Conservation (phyloP, 2,113 vertebrate genomes). For the Ondatra zibethicus region DNA sequence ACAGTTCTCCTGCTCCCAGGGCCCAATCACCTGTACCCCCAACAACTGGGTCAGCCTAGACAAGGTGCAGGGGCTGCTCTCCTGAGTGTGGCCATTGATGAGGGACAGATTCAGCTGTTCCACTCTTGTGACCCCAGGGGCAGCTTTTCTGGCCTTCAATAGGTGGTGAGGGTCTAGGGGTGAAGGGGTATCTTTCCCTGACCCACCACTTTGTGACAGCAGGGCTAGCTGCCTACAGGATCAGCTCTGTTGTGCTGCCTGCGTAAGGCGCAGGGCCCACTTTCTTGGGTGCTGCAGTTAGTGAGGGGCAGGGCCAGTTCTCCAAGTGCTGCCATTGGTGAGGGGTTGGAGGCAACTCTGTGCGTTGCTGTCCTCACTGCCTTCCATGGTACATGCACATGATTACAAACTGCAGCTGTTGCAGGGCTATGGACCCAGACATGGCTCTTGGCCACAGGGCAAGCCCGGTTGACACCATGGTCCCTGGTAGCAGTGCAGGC, state of each 20-base stretch:
- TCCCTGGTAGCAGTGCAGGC: too few relatives aligned
- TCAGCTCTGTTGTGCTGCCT: background rate
- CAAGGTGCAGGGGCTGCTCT: background rate
- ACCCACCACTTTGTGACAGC: background rate
- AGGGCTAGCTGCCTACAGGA: background rate
- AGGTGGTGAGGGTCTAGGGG: background rate
- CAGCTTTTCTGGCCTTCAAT: background rate
- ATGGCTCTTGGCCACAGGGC: too few relatives aligned
- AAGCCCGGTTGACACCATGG: too few relatives aligned
- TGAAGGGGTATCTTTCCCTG: background rate
- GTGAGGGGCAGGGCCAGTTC: background rate
- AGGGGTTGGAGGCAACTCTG: background rate
- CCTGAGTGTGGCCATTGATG: background rate
- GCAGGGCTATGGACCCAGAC: too few relatives aligned
- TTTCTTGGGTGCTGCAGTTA: background rate
- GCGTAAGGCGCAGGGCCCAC: background rate
- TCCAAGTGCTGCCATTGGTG: background rate
- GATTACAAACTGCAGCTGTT: too few relatives aligned
- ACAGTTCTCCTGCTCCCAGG: background rate
- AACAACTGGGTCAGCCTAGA: background rate
- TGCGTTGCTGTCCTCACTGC: background rate
- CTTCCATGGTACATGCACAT: background rate
- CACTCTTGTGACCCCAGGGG: background rate
- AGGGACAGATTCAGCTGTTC: background rate
- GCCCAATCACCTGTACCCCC: background rate